Conservation (phyloP, 2,113 vertebrate species). For the Corapipo altera region DNA sequence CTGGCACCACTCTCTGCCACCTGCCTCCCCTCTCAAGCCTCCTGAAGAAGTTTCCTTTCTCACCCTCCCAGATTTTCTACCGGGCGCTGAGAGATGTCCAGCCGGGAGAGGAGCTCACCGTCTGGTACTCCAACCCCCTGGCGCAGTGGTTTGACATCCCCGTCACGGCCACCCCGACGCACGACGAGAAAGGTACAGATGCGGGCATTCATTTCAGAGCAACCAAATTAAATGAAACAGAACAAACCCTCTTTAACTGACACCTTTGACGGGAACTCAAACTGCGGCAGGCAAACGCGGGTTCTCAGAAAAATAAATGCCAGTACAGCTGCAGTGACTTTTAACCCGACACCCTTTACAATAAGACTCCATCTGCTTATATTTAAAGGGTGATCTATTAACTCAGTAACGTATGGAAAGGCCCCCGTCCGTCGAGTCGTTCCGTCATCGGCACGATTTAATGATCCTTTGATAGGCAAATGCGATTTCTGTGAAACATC, state of each 20-base stretch:
- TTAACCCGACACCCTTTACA: not conserved
- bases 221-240: not conserved
- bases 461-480: slow-evolving; percentile 7
- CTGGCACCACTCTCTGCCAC: not conserved
- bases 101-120: slow-evolving; percentile 91
- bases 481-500: not conserved
- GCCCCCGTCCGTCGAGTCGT: not conserved
- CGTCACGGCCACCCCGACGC: slow-evolving; percentile 92
- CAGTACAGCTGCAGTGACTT: not conserved
- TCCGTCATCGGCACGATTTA: not conserved
- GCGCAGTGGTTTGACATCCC: slow-evolving; percentile 97
- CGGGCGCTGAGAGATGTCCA: slow-evolving; percentile 89
- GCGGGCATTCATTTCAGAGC: not conserved
- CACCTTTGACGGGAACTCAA: not conserved
- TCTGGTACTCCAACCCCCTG: slow-evolving; percentile 93
- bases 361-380: slow-evolving; percentile 7
- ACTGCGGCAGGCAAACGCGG: not conserved
- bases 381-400: slow-evolving; percentile 43
- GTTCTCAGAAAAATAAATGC: not conserved
- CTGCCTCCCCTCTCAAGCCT: not conserved
- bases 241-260: not conserved
- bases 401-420: not conserved
- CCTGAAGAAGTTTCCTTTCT: slow-evolving; percentile 47
- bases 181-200: slow-evolving; percentile 96
- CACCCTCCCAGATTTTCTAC: slow-evolving; percentile 87